Percentiles rank a stretch among this genome's conserved stretches.
Conservation (phyloP, 2,888 invertebrate genomes). For the Antheraea yamamai region DNA sequence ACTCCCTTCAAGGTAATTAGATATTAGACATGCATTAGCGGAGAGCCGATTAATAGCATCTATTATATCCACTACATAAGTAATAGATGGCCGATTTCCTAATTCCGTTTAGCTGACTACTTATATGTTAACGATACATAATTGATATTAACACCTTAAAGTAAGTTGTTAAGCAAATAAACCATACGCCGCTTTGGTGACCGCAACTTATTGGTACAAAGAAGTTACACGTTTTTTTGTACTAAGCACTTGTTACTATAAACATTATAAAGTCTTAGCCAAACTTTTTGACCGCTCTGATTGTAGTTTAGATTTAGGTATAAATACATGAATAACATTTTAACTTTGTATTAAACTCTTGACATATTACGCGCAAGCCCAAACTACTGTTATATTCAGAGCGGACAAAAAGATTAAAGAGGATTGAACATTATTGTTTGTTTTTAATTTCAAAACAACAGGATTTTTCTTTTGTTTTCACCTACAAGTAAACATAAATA, state of each 20-base stretch:
- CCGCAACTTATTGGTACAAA: background rate
- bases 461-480: too few relatives aligned
- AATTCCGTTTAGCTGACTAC: background rate
- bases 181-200: background rate
- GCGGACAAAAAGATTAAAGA: too few relatives aligned
- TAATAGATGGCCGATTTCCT: background rate
- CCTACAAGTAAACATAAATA: too few relatives aligned
- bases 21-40: background rate
- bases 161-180: background rate
- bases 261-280: background rate
- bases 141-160: slow-evolving; percentile 8
- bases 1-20: background rate
- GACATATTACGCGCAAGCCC: too few relatives aligned
- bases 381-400: too few relatives aligned
- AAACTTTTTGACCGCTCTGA: too few relatives aligned
- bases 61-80: slow-evolving; percentile 2
- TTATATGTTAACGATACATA: slow-evolving; percentile 7
- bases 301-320: too few relatives aligned
- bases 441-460: too few relatives aligned
- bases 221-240: background rate
- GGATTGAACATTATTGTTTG: too few relatives aligned
- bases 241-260: background rate
- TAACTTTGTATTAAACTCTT: too few relatives aligned
- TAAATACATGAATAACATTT: too few relatives aligned
- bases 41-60: background rate